A percentile compares a stretch with the other conserved stretches of the same genome.
These are phyloP conservation scores for Phyllotreta cruciferae DNA, from an alignment of 2,888 invertebrate genomes.

Conservation along the genomic window DNA sequence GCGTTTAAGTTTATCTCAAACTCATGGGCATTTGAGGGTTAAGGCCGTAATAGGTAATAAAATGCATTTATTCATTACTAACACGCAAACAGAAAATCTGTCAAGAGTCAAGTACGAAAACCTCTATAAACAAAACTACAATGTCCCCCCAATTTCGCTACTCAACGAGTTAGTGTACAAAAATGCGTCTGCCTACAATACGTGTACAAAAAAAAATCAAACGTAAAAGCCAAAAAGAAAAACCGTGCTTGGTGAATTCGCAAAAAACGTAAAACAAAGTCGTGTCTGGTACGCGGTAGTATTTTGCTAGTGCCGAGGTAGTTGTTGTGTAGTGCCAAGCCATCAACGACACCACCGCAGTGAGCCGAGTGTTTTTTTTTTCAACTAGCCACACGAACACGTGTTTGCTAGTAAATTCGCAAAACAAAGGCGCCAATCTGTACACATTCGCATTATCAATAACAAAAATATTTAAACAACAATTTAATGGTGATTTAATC, in stretches of 20 bases:
- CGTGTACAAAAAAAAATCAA: slow-evolving; percentile 31
- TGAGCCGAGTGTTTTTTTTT: slow-evolving; percentile 61
- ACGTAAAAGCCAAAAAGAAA: slow-evolving; percentile 21
- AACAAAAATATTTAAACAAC: background rate
- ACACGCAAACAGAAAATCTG: too few species aligned
- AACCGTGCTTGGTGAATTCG: slow-evolving; percentile 26
- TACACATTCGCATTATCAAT: background rate
- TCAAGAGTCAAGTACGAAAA: too few species aligned
- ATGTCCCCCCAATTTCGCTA: background rate
- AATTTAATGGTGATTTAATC: background rate
- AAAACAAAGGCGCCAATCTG: slow-evolving; percentile 21
- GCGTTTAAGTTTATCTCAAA: too few species aligned
- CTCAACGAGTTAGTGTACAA: slow-evolving; percentile 1
- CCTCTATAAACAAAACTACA: too few species aligned
- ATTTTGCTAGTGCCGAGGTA: slow-evolving; percentile 54
- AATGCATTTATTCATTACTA: too few species aligned
- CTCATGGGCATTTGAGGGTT: too few species aligned
- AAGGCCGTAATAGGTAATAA: too few species aligned
- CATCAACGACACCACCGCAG: slow-evolving; percentile 53
- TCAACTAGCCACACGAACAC: slow-evolving; percentile 18
- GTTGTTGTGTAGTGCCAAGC: slow-evolving; percentile 58
- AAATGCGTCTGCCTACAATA: slow-evolving; percentile 39
- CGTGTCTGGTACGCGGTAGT: slow-evolving; percentile 32
- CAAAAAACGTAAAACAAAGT: slow-evolving; percentile 22
- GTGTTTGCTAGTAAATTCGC: slow-evolving; percentile 20